A percentile compares a stretch with the other conserved stretches of the same genome.
Evolutionary conservation across 2,797 vertebrate genomes (phyloP).

Genomic region (Centroberyx gerrardi): DNA sequence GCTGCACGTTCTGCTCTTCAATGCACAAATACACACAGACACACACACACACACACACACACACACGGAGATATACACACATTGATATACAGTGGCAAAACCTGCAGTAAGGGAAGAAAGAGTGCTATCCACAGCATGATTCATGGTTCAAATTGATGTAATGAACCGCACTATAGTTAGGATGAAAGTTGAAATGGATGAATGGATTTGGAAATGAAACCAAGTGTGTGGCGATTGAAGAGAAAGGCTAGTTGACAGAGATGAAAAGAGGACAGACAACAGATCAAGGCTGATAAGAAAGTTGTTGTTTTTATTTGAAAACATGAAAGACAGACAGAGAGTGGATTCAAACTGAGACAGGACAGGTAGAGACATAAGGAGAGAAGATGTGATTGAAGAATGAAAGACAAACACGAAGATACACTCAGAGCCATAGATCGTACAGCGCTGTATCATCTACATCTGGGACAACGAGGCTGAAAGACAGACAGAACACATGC

Average conservation of each 20-base stretch:
- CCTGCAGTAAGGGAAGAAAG: not conserved
- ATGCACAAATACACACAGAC: constrained; percentile 15
- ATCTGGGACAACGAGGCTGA: constrained; percentile 11
- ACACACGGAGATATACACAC: constrained; percentile 1
- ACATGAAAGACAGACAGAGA: constrained; percentile 51
- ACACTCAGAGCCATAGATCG: constrained; percentile 30
- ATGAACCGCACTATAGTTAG: too few relatives aligned
- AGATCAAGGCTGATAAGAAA: constrained; percentile 55
- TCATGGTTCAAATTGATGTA: too few relatives aligned
- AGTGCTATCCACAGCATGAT: not conserved
- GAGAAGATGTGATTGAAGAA: constrained; percentile 38
- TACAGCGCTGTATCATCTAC: constrained; percentile 11
- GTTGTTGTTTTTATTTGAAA: constrained; percentile 67
- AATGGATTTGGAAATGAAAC: not conserved
- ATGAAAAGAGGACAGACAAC: constrained; percentile 66
- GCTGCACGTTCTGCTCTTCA: not conserved
- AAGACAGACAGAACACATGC: constrained; percentile 39
- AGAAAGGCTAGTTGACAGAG: constrained; percentile 16
- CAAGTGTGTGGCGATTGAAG: not conserved
- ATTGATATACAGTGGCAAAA: not conserved
- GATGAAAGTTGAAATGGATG: not conserved
- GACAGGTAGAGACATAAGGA: constrained; percentile 46
- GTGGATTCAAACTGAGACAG: constrained; percentile 1
- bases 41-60: constrained; percentile 9
- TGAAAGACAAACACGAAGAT: constrained; percentile 44